A percentile compares a stretch with the other conserved stretches of the same genome.
These are phyloP conservation scores for Saimiri boliviensis DNA, from an alignment of 2,113 vertebrate genomes.

Conservation along the genomic window DNA sequence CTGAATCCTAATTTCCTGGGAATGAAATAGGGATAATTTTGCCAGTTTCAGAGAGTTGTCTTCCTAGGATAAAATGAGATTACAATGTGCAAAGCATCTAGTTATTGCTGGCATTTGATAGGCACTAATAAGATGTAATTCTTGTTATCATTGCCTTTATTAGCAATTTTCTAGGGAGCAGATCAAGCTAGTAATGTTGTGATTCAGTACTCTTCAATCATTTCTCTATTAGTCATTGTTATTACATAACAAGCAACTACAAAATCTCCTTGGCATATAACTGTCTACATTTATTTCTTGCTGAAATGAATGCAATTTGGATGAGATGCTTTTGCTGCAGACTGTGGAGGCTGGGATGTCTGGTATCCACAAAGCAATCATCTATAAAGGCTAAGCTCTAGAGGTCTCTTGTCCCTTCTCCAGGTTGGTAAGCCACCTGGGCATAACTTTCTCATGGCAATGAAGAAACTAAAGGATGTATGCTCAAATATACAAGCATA, in stretches of 20 bases:
- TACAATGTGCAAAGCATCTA: background rate
- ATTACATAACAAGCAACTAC: background rate
- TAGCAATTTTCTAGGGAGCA: conserved; percentile 18
- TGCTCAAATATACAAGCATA: background rate
- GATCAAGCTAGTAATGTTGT: background rate
- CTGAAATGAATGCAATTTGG: background rate
- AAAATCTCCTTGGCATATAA: background rate
- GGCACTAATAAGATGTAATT: conserved; percentile 35
- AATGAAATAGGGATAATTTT: conserved; percentile 11
- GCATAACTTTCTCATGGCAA: background rate
- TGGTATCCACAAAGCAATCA: background rate
- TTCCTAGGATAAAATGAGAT: conserved; percentile 12
- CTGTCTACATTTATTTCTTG: background rate
- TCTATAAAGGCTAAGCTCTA: background rate
- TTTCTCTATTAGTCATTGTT: conserved; percentile 25
- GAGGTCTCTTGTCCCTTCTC: background rate
- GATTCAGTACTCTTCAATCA: conserved; percentile 14
- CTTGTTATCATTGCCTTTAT: conserved; percentile 29
- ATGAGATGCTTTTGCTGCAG: background rate
- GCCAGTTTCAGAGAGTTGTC: background rate
- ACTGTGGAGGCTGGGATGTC: background rate
- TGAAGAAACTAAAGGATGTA: background rate
- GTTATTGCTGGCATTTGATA: conserved; percentile 20
- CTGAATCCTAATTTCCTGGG: background rate
- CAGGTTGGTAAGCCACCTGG: background rate